Evolutionary conservation across 2,113 vertebrate species (phyloP).

Genomic region (Anser cygnoides): DNA sequence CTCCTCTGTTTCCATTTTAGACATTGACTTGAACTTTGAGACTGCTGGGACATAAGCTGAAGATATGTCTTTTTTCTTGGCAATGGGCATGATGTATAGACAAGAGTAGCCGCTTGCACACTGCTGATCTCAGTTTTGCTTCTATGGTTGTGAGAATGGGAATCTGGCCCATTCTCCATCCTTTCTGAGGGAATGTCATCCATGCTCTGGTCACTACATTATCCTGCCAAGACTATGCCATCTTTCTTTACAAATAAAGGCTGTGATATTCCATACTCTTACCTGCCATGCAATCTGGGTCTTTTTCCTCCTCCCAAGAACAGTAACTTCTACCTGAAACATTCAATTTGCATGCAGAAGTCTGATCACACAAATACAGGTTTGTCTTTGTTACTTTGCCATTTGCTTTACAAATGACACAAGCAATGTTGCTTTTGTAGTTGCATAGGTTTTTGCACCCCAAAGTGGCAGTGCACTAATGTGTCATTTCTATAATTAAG

Average conservation of each 20-base stretch:
- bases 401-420: background rate
- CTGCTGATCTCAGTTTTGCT: background rate
- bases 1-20: background rate
- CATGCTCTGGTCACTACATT: background rate
- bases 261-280: background rate
- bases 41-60: background rate
- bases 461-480: background rate
- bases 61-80: background rate
- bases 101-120: background rate
- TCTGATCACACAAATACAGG: background rate
- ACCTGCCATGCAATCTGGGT: background rate
- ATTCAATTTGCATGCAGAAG: background rate
- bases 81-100: background rate
- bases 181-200: background rate
- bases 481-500: conserved; percentile 58
- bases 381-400: background rate
- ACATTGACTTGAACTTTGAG: background rate
- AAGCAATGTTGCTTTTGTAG: background rate
- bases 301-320: background rate
- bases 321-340: background rate
- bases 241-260: background rate
- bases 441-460: conserved; percentile 22
- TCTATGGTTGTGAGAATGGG: background rate
- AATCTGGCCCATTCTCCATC: background rate
- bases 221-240: background rate